Conservation (phyloP, 2,888 invertebrate genomes). For the Epirrhoe tristata region DNA sequence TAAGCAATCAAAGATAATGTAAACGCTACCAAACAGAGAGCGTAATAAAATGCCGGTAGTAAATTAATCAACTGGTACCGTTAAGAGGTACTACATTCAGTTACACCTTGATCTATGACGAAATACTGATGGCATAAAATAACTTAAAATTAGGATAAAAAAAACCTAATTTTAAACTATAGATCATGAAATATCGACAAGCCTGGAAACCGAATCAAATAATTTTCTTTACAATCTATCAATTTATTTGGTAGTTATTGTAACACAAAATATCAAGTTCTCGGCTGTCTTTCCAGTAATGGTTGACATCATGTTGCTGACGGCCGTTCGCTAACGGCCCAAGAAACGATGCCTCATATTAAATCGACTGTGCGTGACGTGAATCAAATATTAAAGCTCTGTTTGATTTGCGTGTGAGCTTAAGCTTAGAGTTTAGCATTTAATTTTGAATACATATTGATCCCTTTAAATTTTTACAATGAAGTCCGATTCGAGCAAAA, state of each 20-base stretch:
- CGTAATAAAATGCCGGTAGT: conserved; percentile 44
- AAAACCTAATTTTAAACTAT: too few relatives aligned
- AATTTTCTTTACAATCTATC: too few relatives aligned
- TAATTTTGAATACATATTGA: conserved; percentile 4
- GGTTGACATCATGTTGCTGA: not conserved
- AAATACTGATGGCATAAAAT: too few relatives aligned
- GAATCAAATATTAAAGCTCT: conserved; percentile 21
- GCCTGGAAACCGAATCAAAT: too few relatives aligned
- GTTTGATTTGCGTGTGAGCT: conserved; percentile 19
- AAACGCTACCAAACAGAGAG: conserved; percentile 42
- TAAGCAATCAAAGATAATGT: conserved; percentile 45
- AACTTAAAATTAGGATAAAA: too few relatives aligned
- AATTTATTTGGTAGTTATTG: too few relatives aligned
- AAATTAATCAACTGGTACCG: conserved; percentile 44
- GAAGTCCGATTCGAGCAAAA: not conserved
- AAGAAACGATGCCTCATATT: conserved; percentile 8
- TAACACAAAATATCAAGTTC: too few relatives aligned
- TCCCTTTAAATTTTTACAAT: conserved; percentile 2
- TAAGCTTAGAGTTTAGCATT: conserved; percentile 11
- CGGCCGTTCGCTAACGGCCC: not conserved
- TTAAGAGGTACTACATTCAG: conserved; percentile 42
- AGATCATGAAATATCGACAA: too few relatives aligned
- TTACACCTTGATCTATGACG: not conserved
- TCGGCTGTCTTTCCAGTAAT: too few relatives aligned
- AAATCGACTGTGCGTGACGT: conserved; percentile 33